These are phyloP conservation scores for Nestor notabilis DNA, from an alignment of 2,113 vertebrate species.

Conservation along the genomic window DNA sequence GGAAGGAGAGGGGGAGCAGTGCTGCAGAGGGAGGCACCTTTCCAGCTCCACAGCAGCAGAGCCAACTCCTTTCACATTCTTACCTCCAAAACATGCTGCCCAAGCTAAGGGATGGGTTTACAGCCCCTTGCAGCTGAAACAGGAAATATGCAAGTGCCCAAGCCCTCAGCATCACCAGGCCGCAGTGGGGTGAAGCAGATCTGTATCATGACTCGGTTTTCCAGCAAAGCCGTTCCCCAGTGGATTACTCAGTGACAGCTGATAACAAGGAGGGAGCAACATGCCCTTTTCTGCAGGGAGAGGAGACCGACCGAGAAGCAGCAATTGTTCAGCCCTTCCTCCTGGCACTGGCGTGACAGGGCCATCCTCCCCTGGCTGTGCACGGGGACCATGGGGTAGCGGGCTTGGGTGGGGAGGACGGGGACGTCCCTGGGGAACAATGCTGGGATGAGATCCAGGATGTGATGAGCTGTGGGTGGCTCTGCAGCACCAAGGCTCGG, in stretches of 20 bases:
- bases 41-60: not conserved
- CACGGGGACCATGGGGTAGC: accelerated
- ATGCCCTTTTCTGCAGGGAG: not conserved
- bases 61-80: not conserved
- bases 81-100: not conserved
- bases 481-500: accelerated
- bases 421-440: not conserved
- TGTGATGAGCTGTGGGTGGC: not conserved
- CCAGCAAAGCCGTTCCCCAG: not conserved
- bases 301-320: not conserved
- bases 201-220: not conserved
- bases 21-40: not conserved
- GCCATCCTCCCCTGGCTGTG: accelerated
- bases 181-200: not conserved
- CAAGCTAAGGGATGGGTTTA: not conserved
- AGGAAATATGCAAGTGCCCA: not conserved
- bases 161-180: not conserved
- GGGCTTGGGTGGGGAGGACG: not conserved
- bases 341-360: accelerated
- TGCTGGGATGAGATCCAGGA: not conserved
- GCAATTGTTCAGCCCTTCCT: conserved; percentile 31
- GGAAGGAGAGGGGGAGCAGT: not conserved
- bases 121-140: not conserved
- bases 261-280: not conserved
- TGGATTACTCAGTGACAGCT: accelerated